A percentile compares a stretch with the other conserved stretches of the same genome.
Conservation (phyloP, 2,113 vertebrate species). For the Psittacara wagleri region DNA sequence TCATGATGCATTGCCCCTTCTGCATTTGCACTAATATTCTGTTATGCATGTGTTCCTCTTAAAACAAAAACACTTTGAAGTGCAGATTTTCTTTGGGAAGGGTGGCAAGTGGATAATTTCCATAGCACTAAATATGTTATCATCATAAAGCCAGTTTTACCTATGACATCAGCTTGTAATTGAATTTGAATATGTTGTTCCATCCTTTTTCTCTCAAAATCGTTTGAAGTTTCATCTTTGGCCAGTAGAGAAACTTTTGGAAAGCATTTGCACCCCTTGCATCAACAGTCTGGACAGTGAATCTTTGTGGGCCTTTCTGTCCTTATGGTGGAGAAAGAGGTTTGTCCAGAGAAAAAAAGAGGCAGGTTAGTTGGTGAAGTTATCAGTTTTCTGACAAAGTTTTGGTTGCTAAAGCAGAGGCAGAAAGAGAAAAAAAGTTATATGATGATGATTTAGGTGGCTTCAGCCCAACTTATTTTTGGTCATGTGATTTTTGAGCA, state of each 20-base stretch:
- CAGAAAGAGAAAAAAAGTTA: not conserved
- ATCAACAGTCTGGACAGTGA: not conserved
- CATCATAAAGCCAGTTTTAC: not conserved
- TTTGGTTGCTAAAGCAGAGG: not conserved
- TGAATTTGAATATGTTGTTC: not conserved
- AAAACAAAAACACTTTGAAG: not conserved
- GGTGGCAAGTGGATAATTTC: not conserved
- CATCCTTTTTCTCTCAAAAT: not conserved
- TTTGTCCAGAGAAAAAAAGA: not conserved
- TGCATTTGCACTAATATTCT: not conserved
- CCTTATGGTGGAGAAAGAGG: not conserved
- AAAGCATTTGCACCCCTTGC: fast-evolving
- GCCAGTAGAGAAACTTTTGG: not conserved
- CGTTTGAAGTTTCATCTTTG: not conserved
- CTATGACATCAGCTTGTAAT: not conserved
- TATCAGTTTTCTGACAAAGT: not conserved
- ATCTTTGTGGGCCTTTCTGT: not conserved
- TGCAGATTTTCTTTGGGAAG: not conserved
- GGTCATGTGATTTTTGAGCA: not conserved
- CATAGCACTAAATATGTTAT: not conserved
- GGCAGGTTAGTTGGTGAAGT: not conserved
- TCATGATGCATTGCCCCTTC: not conserved
- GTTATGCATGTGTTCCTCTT: not conserved
- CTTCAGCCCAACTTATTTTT: not conserved
- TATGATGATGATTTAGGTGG: not conserved